Conservation (phyloP, 92 coral and sea anemone species). For the Parazoanthus swiftii region DNA sequence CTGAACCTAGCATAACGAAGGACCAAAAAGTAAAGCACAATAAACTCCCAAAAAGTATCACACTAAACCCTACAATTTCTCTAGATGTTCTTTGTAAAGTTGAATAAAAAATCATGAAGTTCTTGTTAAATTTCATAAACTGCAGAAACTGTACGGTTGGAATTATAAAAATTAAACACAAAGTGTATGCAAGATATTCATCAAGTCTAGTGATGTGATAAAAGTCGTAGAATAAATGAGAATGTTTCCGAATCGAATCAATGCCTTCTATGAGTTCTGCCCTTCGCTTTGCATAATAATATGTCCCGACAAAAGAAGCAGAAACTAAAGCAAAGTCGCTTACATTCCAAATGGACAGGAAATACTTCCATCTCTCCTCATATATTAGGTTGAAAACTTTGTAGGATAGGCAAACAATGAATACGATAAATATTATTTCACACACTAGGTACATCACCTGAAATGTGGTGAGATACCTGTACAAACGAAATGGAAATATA, state of each 20-base stretch:
- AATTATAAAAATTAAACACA: slow-evolving; percentile 45
- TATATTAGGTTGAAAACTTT: slow-evolving; percentile 40
- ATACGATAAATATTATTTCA: slow-evolving; percentile 65
- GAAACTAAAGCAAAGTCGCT: slow-evolving; percentile 58
- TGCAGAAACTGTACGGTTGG: slow-evolving; percentile 22
- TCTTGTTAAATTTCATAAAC: slow-evolving; percentile 70
- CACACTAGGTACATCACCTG: slow-evolving; percentile 64
- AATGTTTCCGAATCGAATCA: slow-evolving; percentile 54
- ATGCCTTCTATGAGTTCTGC: slow-evolving; percentile 28
- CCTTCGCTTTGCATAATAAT: no score
- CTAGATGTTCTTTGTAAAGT: slow-evolving; percentile 51
- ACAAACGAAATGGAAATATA: slow-evolving; percentile 63
- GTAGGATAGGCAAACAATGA: slow-evolving; percentile 53
- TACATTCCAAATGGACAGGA: slow-evolving; percentile 59
- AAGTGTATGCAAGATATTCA: slow-evolving; percentile 51
- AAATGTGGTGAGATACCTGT: slow-evolving; percentile 60
- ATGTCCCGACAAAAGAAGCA: background rate
- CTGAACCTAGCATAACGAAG: no score
- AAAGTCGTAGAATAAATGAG: slow-evolving; percentile 56
- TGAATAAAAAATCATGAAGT: slow-evolving; percentile 68
- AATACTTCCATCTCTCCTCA: slow-evolving; percentile 51
- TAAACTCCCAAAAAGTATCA: slow-evolving; percentile 52
- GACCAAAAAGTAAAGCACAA: no score
- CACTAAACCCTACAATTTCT: slow-evolving; percentile 52
- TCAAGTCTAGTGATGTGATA: slow-evolving; percentile 58